phyloP scores from a whole-genome alignment of 2,113 vertebrate species.

The Mus spicilegus region DNA sequence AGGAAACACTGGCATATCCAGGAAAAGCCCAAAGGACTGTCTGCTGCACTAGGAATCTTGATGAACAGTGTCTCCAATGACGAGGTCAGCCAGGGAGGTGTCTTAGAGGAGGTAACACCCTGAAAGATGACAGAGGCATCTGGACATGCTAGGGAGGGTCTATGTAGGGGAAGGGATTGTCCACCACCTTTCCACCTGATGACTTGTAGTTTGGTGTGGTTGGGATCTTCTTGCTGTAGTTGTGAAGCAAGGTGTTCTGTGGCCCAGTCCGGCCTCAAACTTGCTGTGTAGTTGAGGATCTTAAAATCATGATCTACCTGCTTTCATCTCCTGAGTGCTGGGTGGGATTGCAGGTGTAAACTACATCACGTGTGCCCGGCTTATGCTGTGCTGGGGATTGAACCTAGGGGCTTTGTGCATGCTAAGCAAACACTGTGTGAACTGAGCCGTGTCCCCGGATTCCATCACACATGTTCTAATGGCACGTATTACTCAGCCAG shows the following conservation, averaged over 20 bases:
- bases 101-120: not conserved
- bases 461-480: not conserved
- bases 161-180: rapidly evolving
- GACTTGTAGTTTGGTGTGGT: not conserved
- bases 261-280: not conserved
- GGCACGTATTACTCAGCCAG: not conserved
- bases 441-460: not conserved
- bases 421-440: not conserved
- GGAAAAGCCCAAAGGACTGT: too few species aligned
- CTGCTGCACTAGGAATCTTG: rapidly evolving
- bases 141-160: too few species aligned
- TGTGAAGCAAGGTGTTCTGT: not conserved
- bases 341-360: not conserved
- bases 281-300: not conserved
- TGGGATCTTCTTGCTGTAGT: not conserved
- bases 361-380: not conserved
- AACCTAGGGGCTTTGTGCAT: not conserved
- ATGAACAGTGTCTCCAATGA: not conserved
- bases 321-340: not conserved
- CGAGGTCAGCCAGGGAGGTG: not conserved
- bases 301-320: not conserved
- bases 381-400: not conserved
- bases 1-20: not conserved
- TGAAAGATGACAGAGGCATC: rapidly evolving
- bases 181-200: not conserved